Conservation (phyloP, 2,888 invertebrate genomes). For the Piscicola geometra region DNA sequence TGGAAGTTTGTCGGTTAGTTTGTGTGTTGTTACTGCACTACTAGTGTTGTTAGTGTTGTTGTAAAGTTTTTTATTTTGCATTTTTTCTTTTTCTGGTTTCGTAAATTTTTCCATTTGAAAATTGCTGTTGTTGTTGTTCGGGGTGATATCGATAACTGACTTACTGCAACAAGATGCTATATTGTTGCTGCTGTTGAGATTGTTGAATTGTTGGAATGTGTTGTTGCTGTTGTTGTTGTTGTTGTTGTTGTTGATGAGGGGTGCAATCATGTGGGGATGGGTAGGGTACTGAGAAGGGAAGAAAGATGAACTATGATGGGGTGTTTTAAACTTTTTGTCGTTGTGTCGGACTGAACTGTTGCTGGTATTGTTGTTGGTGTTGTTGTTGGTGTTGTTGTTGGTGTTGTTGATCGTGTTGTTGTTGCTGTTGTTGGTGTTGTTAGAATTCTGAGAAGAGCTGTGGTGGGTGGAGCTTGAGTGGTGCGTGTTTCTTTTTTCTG, state of each 20-base stretch:
- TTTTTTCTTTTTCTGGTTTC: neutral
- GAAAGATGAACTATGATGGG: neutral
- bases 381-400: constrained; percentile 20
- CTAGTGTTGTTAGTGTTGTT: neutral
- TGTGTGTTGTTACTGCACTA: constrained; percentile 5
- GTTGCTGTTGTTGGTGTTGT: constrained; percentile 13
- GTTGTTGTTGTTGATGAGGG: constrained; percentile 22
- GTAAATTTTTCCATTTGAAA: neutral
- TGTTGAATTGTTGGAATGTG: neutral
- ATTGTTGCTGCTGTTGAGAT: neutral
- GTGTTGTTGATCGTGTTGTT: neutral
- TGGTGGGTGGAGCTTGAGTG: no score
- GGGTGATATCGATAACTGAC: neutral
- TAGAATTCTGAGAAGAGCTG: no score
- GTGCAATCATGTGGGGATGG: constrained; percentile 25
- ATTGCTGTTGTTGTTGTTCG: constrained; percentile 8
- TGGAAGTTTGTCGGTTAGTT: neutral
- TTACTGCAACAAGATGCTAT: neutral
- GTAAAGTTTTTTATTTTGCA: neutral
- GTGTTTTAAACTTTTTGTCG: constrained; percentile 1
- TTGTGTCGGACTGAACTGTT: neutral
- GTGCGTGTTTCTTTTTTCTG: neutral
- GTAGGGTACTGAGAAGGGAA: constrained; percentile 17
- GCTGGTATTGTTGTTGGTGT: neutral
- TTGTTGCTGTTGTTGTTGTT: constrained; percentile 14